A percentile compares a stretch with the other conserved stretches of the same genome.
Conservation (phyloP, 2,888 invertebrate genomes). For the Nesidiocoris tenuis region DNA sequence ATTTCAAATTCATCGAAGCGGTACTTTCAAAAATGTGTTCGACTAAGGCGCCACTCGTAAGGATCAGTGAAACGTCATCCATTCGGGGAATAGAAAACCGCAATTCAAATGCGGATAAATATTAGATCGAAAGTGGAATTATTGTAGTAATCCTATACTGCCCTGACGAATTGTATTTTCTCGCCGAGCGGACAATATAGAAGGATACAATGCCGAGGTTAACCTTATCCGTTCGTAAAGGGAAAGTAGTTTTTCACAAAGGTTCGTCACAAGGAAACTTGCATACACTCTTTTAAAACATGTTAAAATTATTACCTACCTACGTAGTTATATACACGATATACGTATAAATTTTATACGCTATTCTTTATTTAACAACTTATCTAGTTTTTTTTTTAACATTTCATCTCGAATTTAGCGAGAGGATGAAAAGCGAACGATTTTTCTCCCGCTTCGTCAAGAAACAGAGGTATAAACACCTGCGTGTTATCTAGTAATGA, state of each 20-base stretch:
- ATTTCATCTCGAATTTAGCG: not conserved
- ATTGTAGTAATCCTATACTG: conserved; percentile 38
- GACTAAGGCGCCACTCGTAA: not conserved
- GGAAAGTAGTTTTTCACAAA: not conserved
- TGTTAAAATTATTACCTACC: conserved; percentile 27
- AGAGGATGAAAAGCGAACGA: not conserved
- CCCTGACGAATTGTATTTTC: conserved; percentile 6
- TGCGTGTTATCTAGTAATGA: conserved; percentile 42
- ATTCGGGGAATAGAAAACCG: too few relatives aligned
- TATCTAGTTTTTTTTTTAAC: conserved; percentile 19
- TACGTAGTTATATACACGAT: conserved; percentile 27
- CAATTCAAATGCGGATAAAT: too few relatives aligned
- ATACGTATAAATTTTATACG: conserved; percentile 11
- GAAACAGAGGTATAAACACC: conserved; percentile 41
- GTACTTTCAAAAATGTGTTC: not conserved
- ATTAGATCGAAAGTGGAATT: too few relatives aligned
- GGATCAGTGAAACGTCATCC: not conserved
- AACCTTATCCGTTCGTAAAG: not conserved
- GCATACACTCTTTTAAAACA: conserved; percentile 20
- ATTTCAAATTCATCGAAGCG: not conserved
- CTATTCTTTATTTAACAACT: conserved; percentile 10
- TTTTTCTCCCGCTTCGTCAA: not conserved
- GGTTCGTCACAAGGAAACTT: conserved; percentile 8
- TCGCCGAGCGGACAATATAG: conserved; percentile 41
- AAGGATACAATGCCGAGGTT: conserved; percentile 44